A percentile compares a stretch with the other conserved stretches of the same genome.
Conservation (phyloP, 2,113 vertebrate species). For the Nothoprocta pentlandii region DNA sequence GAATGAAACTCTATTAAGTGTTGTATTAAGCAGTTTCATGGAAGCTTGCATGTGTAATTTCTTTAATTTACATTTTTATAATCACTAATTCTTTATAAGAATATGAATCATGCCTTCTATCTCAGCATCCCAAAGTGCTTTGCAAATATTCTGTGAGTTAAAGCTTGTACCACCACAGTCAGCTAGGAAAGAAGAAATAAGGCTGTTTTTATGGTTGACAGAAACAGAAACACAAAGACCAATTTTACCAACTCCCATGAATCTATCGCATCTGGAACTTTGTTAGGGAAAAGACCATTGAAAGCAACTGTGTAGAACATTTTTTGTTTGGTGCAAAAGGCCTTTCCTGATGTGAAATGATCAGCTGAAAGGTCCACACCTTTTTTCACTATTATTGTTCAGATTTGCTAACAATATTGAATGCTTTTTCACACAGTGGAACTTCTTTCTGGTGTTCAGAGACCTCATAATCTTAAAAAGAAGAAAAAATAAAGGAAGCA, state of each 20-base stretch:
- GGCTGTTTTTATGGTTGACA: not conserved
- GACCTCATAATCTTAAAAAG: not conserved
- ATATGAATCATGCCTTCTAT: not conserved
- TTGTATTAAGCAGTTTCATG: conserved; percentile 22
- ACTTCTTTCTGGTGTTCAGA: not conserved
- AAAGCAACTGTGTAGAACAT: not conserved
- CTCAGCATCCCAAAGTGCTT: not conserved
- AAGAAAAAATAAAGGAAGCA: not conserved
- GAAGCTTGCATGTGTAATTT: conserved; percentile 1
- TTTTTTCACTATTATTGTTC: not conserved
- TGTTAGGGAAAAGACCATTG: not conserved
- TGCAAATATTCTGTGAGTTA: not conserved
- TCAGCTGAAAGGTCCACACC: not conserved
- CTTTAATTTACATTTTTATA: conserved; percentile 29
- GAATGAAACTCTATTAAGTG: conserved; percentile 8
- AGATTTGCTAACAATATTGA: not conserved
- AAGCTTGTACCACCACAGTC: not conserved
- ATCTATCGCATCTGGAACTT: not conserved
- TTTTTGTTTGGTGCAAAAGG: not conserved
- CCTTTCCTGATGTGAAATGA: not conserved
- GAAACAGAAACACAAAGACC: not conserved
- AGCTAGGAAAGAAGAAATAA: not conserved
- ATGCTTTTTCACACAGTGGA: not conserved
- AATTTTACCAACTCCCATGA: not conserved
- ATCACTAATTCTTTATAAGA: not conserved